Evolutionary conservation across 2,888 invertebrate genomes (phyloP).

Genomic region (Rotaria socialis): DNA sequence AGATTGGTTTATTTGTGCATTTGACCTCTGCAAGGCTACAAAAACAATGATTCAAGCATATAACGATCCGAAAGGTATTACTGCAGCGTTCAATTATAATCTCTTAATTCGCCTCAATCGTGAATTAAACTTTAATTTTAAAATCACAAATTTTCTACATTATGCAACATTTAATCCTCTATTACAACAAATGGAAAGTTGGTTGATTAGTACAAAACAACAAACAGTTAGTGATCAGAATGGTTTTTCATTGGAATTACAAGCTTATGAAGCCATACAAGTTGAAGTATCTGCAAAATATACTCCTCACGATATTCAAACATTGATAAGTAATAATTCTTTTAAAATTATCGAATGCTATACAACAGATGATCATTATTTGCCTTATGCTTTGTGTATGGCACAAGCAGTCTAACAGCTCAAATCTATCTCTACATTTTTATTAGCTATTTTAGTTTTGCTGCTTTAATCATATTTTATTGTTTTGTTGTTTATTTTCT

Average conservation of each 20-base stretch:
- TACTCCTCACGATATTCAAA: neutral
- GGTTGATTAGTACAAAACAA: neutral
- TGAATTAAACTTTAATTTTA: neutral
- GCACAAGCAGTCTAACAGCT: too few relatives aligned
- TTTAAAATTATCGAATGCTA: neutral
- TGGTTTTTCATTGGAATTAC: neutral
- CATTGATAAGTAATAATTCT: neutral
- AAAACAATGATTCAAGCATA: neutral
- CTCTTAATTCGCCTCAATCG: neutral
- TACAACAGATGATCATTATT: too few relatives aligned
- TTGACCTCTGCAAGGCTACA: neutral
- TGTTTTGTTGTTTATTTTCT: too few relatives aligned
- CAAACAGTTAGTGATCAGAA: neutral
- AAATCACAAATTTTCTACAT: neutral
- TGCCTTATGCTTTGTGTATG: too few relatives aligned
- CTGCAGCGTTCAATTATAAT: neutral
- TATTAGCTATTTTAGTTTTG: too few relatives aligned
- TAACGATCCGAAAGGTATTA: neutral
- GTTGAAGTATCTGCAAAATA: neutral
- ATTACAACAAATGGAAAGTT: neutral
- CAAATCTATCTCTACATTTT: too few relatives aligned
- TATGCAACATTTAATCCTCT: neutral
- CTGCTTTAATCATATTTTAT: too few relatives aligned
- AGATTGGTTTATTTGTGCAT: slow-evolving; percentile 1
- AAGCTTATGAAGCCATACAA: neutral